These are phyloP conservation scores for Heliangelus exortis DNA, from an alignment of 2,797 vertebrate genomes.

Conservation along the genomic window DNA sequence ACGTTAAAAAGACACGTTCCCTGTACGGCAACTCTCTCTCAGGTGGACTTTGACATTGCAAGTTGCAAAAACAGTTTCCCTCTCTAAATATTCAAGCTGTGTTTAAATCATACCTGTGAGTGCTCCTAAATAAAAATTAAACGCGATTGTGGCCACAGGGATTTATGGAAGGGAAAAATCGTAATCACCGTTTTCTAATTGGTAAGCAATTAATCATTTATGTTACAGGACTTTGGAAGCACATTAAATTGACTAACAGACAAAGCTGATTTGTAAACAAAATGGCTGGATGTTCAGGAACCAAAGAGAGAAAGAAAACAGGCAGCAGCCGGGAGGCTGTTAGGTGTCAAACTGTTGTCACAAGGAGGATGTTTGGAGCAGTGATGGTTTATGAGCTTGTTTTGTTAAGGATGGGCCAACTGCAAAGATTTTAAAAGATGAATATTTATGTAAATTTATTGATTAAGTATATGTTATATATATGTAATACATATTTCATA, in stretches of 20 bases:
- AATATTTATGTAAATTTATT: neutral
- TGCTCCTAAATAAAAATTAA: neutral
- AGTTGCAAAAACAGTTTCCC: neutral
- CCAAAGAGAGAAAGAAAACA: constrained; percentile 41
- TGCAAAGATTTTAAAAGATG: neutral
- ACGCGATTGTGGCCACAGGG: neutral
- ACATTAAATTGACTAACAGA: constrained; percentile 30
- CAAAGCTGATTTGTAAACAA: constrained; percentile 58
- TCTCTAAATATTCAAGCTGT: neutral
- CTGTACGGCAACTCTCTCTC: neutral
- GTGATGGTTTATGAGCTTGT: neutral
- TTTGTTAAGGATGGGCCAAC: neutral
- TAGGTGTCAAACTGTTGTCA: neutral
- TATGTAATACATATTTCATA: neutral
- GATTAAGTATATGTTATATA: neutral
- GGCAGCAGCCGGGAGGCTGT: constrained; percentile 38
- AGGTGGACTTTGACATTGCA: neutral
- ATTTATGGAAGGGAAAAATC: neutral
- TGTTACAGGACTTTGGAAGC: constrained; percentile 20
- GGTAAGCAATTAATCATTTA: constrained; percentile 45
- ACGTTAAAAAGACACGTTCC: neutral
- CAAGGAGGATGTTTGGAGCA: neutral
- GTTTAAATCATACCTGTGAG: neutral
- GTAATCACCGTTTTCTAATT: neutral
- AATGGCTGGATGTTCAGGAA: constrained; percentile 8